These are phyloP conservation scores for Thryonomys swinderianus DNA, from an alignment of 2,113 vertebrate species.

Conservation along the genomic window DNA sequence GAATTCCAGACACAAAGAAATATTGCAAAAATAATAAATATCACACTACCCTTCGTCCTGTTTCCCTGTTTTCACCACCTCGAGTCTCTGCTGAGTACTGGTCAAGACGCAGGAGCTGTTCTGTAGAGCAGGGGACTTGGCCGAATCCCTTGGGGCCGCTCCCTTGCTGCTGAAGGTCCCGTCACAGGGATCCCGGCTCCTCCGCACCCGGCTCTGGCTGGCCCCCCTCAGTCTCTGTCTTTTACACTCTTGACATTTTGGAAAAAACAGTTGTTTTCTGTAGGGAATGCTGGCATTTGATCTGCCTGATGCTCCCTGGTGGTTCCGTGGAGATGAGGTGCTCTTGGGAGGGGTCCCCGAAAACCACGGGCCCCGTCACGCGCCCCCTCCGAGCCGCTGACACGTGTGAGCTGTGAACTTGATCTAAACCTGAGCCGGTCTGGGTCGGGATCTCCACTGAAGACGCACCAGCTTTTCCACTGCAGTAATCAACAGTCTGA, in stretches of 20 bases:
- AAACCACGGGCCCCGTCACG: rapidly evolving
- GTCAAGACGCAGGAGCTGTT: neutral
- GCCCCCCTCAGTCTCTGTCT: neutral
- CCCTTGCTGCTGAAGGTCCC: rapidly evolving
- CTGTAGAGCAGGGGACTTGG: rapidly evolving
- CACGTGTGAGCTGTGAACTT: rapidly evolving
- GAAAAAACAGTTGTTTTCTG: neutral
- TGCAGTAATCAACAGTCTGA: no score
- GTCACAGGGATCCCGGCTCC: neutral
- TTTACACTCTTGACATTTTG: neutral
- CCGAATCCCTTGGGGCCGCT: rapidly evolving
- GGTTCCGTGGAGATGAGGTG: rapidly evolving
- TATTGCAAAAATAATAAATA: neutral
- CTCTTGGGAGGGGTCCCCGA: rapidly evolving
- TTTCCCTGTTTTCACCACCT: no score
- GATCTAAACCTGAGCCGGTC: rapidly evolving
- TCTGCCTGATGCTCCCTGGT: rapidly evolving
- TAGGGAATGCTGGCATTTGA: neutral
- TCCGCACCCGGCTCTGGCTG: rapidly evolving
- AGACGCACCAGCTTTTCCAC: neutral
- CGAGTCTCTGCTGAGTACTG: neutral
- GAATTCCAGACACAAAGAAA: neutral
- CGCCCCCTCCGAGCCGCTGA: rapidly evolving
- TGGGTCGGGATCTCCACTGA: rapidly evolving
- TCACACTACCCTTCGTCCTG: neutral